phyloP scores from a whole-genome alignment of 2,113 vertebrate genomes.

The Neolamprologus longior region DNA sequence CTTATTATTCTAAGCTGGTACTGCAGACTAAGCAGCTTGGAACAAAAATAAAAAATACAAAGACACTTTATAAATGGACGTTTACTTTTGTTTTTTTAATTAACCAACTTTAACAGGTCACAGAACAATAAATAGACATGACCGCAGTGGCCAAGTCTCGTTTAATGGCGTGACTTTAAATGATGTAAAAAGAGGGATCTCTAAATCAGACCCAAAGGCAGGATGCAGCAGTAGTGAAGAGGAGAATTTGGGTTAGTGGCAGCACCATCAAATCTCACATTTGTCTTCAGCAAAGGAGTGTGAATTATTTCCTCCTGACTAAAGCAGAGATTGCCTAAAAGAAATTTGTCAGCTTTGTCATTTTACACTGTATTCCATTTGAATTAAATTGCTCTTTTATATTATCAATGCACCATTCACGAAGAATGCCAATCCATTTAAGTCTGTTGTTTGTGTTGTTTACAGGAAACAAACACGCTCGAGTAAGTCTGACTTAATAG shows the following conservation, averaged over 20 bases:
- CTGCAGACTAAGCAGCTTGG: not conserved
- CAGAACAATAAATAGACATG: not conserved
- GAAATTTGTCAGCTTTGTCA: fast-evolving
- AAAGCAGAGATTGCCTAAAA: not conserved
- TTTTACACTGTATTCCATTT: not conserved
- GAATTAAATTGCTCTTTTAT: not conserved
- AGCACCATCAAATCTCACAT: not conserved
- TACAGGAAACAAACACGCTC: not conserved
- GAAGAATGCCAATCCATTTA: not conserved
- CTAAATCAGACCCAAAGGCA: fast-evolving
- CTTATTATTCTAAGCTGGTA: not conserved
- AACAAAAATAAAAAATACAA: not conserved
- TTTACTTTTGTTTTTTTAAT: not conserved
- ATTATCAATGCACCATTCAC: not conserved
- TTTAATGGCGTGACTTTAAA: not conserved
- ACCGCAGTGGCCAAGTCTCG: not conserved
- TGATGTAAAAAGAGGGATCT: not conserved
- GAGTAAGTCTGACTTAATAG: not conserved
- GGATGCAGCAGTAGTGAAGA: not conserved
- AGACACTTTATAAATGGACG: not conserved
- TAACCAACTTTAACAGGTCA: not conserved
- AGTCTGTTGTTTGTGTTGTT: not conserved
- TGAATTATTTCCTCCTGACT: not conserved
- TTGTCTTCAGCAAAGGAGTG: not conserved
- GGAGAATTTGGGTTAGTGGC: not conserved